These are phyloP conservation scores for Xestia ashworthii DNA, from an alignment of 2,888 invertebrate genomes.

Conservation along the genomic window DNA sequence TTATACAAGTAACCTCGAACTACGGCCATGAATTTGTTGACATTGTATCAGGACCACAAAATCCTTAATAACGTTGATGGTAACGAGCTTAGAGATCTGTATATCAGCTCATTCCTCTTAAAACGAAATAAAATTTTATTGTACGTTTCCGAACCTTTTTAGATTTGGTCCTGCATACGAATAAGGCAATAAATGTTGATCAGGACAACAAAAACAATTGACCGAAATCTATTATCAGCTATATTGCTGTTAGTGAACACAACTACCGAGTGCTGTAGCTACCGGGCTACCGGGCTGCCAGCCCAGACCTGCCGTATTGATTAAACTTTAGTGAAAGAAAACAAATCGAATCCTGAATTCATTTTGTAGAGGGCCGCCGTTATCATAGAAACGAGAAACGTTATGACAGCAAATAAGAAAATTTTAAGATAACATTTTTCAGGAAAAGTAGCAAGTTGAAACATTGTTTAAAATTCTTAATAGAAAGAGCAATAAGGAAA, in stretches of 20 bases:
- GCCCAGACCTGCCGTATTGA: conserved; percentile 49
- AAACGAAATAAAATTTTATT: conserved; percentile 84
- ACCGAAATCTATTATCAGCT: conserved; percentile 81
- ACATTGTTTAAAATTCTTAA: conserved; percentile 63
- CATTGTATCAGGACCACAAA: conserved; percentile 31
- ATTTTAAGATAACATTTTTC: conserved; percentile 41
- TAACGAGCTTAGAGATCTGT: conserved; percentile 62
- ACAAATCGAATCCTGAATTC: conserved; percentile 50
- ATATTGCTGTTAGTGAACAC: conserved; percentile 76
- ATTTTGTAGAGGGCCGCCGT: conserved; percentile 32
- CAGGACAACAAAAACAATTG: conserved; percentile 85
- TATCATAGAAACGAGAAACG: conserved; percentile 44
- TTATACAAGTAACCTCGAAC: conserved; percentile 47
- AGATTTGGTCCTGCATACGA: conserved; percentile 85
- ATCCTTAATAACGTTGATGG: conserved; percentile 44
- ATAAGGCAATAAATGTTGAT: conserved; percentile 88
- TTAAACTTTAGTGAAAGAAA: conserved; percentile 54
- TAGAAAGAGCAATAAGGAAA: conserved; percentile 61
- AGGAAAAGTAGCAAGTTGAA: conserved; percentile 40
- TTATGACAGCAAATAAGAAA: conserved; percentile 28
- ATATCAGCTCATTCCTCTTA: conserved; percentile 74
- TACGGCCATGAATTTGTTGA: conserved; percentile 43
- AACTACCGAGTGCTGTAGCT: conserved; percentile 50
- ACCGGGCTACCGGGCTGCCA: conserved; percentile 33
- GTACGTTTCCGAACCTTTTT: conserved; percentile 82